Base-by-base conservation (phyloP, 2,113 vertebrate genomes). In the Seriola rivoliana region DNA sequence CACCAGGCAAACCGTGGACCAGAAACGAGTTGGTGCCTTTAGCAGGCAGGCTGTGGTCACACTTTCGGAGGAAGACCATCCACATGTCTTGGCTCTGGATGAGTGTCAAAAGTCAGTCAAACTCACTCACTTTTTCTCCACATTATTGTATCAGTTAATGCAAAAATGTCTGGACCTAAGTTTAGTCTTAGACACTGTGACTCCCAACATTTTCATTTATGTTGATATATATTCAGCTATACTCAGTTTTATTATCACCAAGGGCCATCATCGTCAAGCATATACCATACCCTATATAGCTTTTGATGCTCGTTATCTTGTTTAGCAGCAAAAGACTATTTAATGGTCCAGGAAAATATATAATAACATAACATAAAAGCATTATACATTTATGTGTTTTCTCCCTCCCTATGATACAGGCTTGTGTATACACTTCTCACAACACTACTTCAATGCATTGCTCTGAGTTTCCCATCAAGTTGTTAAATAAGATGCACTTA, bases 1-100 rank as follows among this genome's bases (percentile, higher is more conserved):
- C 92, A 98, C 93, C 36, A 96, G 98, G 62, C 97, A 99, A 84
- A 96, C 96, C 0, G 95, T 99, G 73, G 96, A 99, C 87, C 97
- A 97, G 91, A 95, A 82, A 10, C 93, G 94, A 55, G 94, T 83
- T 0, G 96, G 96, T 11, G 97, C 97, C 0, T 96, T 98, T 81
- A 87, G 92, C 70, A 94, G 96, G 36, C 95, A 99, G 90, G 96
- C 97, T 0, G 97, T 99, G 11, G 96, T 99, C 78, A 94, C 94
- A 4, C 97, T 99, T 95, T 96, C 97, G 0, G 97, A 99, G 87
- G 98, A 99, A 2, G 98, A 99, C 91, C 98, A 99, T 75, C 98
- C 98, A 0, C 98, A 99, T 0, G 96, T 96, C 17, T 91, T 99
- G 58, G 95, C 96, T 44, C 91, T 99, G 82, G 98, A 99, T 3